Base-by-base conservation (phyloP, 2,797 vertebrate species). In the Gouania willdenowi region DNA sequence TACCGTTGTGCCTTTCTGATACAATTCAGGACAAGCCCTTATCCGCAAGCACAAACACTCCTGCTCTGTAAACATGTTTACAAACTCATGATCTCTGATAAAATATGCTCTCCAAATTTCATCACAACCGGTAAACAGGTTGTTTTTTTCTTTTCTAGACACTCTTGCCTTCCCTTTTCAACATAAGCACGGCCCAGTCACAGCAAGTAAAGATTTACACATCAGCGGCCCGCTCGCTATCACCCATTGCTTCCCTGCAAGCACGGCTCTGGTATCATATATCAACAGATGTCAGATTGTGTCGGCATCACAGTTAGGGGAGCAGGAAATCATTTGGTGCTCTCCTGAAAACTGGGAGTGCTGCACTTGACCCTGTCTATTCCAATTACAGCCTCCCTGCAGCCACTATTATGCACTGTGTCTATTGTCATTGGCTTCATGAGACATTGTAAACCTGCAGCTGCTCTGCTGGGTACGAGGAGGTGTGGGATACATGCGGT, bases 361-460 rank as follows among this genome's bases (percentile, higher is more conserved):
- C 24, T 8, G 12, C 52, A 70, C 67, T 76, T 76, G 77, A 81
- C 76, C 73, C 72, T 79, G 76, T 85, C 74, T 41, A 15, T 43
- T 80, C 55, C 41, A 58, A 63, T 81, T 63, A 69, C 43, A 33
- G 62, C 47, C 3, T 53, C 69, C 60, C 69, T 24, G 63, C 51
- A 52, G 66, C 54, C 41, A 9, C 63, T 50, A 19, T 70, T 60
- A 44, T 18, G 37, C 57, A 50, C 31, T 3, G 40, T 25, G 52
- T 65, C 66, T 36, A 18, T 45, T 66, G 68, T 67, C 66, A 54
- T 49, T 4, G 42, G 41, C 39, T 46, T 58, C 66, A 74, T 57
- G 27, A 18, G 39, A 48, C 22, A 16, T 37, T 16, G 53, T 19
- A 24, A 42, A 60, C 67, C 63, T 36, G 42, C 52, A 56, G 70